Base-by-base conservation (phyloP, 2,888 invertebrate species). In the Elegia similella region DNA sequence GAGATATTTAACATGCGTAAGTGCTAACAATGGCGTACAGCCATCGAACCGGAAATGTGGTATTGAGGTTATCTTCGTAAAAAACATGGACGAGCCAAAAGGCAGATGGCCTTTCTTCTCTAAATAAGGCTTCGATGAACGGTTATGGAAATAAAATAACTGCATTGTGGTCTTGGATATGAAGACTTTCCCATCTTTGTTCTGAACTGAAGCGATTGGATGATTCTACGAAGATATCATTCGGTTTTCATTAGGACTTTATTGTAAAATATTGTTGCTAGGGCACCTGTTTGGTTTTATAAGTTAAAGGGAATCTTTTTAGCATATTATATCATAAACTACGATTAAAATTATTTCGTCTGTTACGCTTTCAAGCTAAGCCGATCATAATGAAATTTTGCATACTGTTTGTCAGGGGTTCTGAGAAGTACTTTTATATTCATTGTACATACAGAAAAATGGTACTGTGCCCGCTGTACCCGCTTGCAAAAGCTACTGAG, bases 1-100 rank as follows among this genome's bases (percentile, higher is more conserved):
- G 59, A 64, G 65, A 23, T 23, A 5, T 23, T 23, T 23, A 3
- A 23, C 23, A 23, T 23, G 23, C 23, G 23, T 23, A 23, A 23
- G 23, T 23, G 23, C 23, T 23, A 23, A 3, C n/a, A n/a, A n/a
- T n/a, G n/a, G 23, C 5, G 23, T 23, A 55, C 47, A 42, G 47
- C 38, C 47, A 15, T 46, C 44, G 23, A 55, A 42, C 47, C 47
- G 13, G 34, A 10, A 17, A 23, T 38, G 23, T 38, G 46, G 34
- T 29, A 46, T 44, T 44, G 30, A 10, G 43, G 46, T 32, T 55
- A 42, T 30, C n/a, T 10, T 42, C 29, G 15, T 23, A 32, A 50
- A 38, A 38, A 38, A 38, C n/a, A n/a, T n/a, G 38, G 12, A 38
- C 38, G n/a, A 30, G 50, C 30, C 43, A 13, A 57, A 52, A 15